Base-by-base conservation (phyloP, 2,888 invertebrate genomes). In the Beris morrisii region DNA sequence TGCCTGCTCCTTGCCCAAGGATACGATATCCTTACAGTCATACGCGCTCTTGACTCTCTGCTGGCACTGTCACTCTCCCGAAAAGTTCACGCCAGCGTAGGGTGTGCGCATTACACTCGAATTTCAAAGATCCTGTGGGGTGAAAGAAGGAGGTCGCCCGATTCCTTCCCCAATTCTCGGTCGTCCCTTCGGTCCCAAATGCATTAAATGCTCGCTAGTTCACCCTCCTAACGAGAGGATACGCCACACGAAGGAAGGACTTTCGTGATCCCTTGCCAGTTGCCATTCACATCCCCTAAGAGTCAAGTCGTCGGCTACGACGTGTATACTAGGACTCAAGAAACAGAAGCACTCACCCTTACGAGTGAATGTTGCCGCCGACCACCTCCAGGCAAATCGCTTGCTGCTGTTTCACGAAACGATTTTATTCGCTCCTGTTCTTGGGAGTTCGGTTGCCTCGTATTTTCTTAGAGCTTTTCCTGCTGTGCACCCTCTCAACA, bases 401-500 rank as follows among this genome's bases (percentile, higher is more conserved):
- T 50, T 65, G 43, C 31, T 48, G 31, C 43, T 44, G n/a, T 64
- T 43, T 31, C 31, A n/a, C 28, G 56, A 55, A 53, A 50, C 44
- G 65, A 57, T 57, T 46, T 52, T 31, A 46, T 32, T 53, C 53
- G 53, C 58, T 63, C 55, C 56, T 61, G 56, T 50, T 46, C 45
- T 61, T 31, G 50, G 43, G 38, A 22, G 45, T 43, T 30, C 63
- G 58, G 53, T 61, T 48, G 56, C 55, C 67, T 64, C 64, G 55
- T 31, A 54, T 31, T 32, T 32, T 6, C 54, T 22, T 2, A 4
- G 56, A 64, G 57, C 57, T 58, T 67, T 50, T 61, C 67, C 59
- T 13, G 64, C 67, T 67, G 67, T 67, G 67, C 64, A 57, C 45
- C 48, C 30, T 52, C 58, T 48, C 55, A 28, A 61, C 50, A 64